These are phyloP conservation scores for Gallinago media DNA, from an alignment of 2,113 vertebrate genomes.

Conservation along the genomic window DNA sequence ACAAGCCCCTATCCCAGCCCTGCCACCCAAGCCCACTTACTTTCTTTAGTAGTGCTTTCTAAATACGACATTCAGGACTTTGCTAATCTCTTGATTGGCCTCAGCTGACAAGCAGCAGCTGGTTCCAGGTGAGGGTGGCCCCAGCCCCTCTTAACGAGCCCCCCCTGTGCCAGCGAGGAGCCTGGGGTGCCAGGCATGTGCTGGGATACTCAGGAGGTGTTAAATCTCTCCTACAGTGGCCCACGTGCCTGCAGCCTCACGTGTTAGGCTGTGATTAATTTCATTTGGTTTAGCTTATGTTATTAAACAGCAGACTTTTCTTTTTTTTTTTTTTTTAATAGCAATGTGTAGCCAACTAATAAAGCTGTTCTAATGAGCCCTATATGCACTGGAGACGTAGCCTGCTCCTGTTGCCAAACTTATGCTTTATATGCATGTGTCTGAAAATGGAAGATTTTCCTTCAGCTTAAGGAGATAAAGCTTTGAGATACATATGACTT, in stretches of 20 bases:
- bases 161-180: background rate
- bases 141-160: background rate
- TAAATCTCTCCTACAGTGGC: background rate
- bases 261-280: background rate
- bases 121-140: background rate
- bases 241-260: conserved; percentile 1
- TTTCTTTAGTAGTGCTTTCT: background rate
- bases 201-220: background rate
- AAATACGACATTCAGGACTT: background rate
- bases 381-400: background rate
- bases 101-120: background rate
- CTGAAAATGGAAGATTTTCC: background rate
- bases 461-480: background rate
- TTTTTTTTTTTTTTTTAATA: background rate
- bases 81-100: background rate
- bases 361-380: background rate
- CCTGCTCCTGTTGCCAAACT: background rate
- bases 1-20: background rate
- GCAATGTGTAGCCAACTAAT: background rate
- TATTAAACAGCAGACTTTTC: background rate
- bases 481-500: background rate
- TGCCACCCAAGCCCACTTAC: background rate
- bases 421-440: background rate
- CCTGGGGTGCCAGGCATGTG: background rate
- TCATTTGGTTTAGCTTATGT: background rate